Percentiles rank a stretch among this genome's conserved stretches.
Conservation (phyloP, 2,797 vertebrate genomes). For the Platyrinchus mystaceus region DNA sequence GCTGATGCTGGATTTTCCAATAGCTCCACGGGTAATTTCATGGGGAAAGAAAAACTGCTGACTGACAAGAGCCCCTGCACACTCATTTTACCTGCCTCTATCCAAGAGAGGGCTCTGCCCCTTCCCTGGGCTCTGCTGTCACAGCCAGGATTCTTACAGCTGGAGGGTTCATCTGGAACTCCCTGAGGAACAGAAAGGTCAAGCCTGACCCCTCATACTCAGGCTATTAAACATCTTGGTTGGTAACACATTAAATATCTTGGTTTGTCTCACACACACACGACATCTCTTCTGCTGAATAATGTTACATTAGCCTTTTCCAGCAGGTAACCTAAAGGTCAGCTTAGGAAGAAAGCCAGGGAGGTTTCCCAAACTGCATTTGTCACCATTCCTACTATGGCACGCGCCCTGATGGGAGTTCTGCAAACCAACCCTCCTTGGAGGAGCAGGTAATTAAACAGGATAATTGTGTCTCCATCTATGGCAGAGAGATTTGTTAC, state of each 20-base stretch:
- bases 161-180: neutral
- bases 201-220: neutral
- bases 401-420: neutral
- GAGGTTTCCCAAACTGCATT: neutral
- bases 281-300: neutral
- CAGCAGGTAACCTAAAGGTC: neutral
- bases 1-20: neutral
- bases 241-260: neutral
- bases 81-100: neutral
- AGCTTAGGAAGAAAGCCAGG: neutral
- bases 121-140: neutral
- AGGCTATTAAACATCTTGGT: neutral
- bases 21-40: neutral
- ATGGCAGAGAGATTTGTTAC: neutral
- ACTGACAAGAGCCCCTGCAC: neutral
- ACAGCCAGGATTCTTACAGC: neutral
- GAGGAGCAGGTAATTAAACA: neutral
- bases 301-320: neutral
- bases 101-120: neutral
- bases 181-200: neutral
- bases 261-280: neutral
- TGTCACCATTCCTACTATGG: neutral
- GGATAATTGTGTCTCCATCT: neutral
- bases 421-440: neutral
- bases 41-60: neutral